Evolutionary conservation across 2,888 invertebrate genomes (phyloP).

Genomic region (Calameuta idolon): DNA sequence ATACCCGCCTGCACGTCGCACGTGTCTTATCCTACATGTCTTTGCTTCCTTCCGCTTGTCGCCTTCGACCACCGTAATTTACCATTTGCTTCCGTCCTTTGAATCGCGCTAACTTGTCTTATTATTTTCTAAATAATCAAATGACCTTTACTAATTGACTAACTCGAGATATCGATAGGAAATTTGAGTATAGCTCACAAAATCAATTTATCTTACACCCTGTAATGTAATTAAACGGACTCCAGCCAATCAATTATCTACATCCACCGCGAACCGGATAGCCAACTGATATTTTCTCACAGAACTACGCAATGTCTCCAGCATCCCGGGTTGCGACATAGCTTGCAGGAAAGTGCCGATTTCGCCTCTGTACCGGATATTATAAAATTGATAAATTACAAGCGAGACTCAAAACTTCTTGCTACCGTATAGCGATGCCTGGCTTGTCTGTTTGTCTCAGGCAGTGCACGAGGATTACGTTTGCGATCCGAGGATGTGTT

Average conservation of each 20-base stretch:
- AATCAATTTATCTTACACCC: not conserved
- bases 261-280: not conserved
- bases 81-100: not conserved
- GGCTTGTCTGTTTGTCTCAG: not conserved
- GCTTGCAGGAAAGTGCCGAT: conserved; percentile 46
- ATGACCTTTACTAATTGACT: not conserved
- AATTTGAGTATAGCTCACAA: not conserved
- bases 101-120: not conserved
- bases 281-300: not conserved
- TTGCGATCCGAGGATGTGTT: no score
- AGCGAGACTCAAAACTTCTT: not conserved
- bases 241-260: not conserved
- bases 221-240: not conserved
- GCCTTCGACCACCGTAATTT: not conserved
- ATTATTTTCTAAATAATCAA: not conserved
- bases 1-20: not conserved
- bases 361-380: conserved; percentile 52
- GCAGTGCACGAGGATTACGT: not conserved
- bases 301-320: conserved; percentile 13
- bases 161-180: not conserved
- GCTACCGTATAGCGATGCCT: not conserved
- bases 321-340: conserved; percentile 39
- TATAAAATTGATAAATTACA: conserved; percentile 53
- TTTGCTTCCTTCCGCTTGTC: not conserved
- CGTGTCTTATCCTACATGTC: not conserved